Conservation (phyloP, 2,888 invertebrate species). For the Galerucella calmariensis region DNA sequence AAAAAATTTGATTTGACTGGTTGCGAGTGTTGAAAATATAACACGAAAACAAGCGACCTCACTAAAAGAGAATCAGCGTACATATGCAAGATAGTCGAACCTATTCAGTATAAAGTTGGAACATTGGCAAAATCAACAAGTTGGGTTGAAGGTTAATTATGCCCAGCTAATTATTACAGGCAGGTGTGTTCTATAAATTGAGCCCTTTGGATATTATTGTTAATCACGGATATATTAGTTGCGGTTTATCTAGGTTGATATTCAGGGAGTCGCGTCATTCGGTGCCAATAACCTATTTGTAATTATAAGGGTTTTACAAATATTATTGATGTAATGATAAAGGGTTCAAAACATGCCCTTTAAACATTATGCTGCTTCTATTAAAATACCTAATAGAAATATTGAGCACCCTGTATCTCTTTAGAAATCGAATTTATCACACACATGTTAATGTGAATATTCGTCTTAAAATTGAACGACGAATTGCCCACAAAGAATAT, state of each 20-base stretch:
- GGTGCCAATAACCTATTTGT: constrained; percentile 45
- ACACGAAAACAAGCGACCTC: background rate
- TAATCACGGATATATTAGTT: constrained; percentile 57
- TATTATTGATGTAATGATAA: constrained; percentile 13
- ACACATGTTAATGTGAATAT: too few relatives aligned
- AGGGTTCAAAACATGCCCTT: background rate
- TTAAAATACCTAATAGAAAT: background rate
- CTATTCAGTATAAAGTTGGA: constrained; percentile 41
- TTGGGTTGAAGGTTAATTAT: constrained; percentile 57
- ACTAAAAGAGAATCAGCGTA: constrained; percentile 8
- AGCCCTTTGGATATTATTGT: constrained; percentile 58
- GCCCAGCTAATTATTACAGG: constrained; percentile 57
- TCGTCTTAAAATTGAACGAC: too few relatives aligned
- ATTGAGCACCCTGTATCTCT: background rate
- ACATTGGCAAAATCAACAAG: constrained; percentile 59
- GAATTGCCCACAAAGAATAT: background rate
- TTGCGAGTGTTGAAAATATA: too few relatives aligned
- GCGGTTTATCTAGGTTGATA: constrained; percentile 37
- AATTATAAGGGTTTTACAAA: constrained; percentile 35
- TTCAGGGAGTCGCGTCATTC: constrained; percentile 23
- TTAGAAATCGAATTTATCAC: too few relatives aligned
- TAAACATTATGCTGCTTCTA: background rate
- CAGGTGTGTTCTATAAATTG: constrained; percentile 61
- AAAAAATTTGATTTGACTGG: too few relatives aligned
- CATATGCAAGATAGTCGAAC: background rate